Evolutionary conservation across 2,113 vertebrate genomes (phyloP).

Genomic region (Oryzias melastigma): DNA sequence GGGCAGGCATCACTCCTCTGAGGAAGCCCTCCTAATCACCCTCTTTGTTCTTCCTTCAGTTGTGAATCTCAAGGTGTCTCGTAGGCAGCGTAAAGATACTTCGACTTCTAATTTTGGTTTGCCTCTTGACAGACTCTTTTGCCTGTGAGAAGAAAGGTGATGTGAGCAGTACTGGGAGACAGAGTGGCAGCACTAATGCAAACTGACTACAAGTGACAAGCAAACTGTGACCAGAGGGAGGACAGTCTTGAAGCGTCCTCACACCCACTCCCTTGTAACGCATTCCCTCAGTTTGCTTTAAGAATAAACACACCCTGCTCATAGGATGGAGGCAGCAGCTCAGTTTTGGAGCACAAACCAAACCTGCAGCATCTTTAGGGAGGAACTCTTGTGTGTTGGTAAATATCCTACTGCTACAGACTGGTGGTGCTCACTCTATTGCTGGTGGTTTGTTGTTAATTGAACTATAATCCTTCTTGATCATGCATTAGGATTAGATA

Average conservation of each 20-base stretch:
- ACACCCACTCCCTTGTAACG: constrained; percentile 19
- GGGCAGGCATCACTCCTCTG: constrained; percentile 11
- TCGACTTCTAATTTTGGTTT: constrained; percentile 27
- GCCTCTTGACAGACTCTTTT: constrained; percentile 24
- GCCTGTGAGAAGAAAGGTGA: constrained; percentile 39
- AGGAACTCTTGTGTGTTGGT: constrained; percentile 28
- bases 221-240: constrained; percentile 59
- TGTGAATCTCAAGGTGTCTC: constrained; percentile 6
- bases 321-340: constrained; percentile 38
- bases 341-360: constrained; percentile 35
- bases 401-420: constrained; percentile 24
- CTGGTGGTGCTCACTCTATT: constrained; percentile 19
- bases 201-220: constrained; percentile 60
- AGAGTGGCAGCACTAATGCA: constrained; percentile 47
- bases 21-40: constrained; percentile 23
- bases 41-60: constrained; percentile 1
- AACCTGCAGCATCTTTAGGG: constrained; percentile 22
- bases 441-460: constrained; percentile 17
- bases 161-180: constrained; percentile 43
- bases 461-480: constrained; percentile 9
- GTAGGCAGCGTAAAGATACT: constrained; percentile 16
- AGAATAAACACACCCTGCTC: constrained; percentile 27
- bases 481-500: constrained; percentile 11
- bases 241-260: constrained; percentile 22
- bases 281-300: constrained; percentile 23